Percentiles rank a stretch among this genome's conserved stretches.
phyloP scores from a whole-genome alignment of 1,140 invertebrate genomes.

The Alviniconcha marisindica region DNA sequence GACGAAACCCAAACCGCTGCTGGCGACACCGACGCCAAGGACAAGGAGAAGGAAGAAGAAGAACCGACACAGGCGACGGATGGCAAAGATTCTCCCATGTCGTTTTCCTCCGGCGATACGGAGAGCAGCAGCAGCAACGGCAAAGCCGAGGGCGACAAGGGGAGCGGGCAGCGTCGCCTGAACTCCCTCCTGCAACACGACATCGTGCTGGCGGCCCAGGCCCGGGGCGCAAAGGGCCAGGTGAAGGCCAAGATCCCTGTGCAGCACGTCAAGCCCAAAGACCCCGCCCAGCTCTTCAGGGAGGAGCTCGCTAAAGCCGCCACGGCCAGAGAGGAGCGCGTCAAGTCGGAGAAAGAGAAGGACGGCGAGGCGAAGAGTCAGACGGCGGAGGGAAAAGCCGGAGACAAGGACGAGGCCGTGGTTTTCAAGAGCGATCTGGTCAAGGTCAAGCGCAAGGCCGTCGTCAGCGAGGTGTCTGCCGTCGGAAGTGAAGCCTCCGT shows the following conservation, averaged over 20 bases:
- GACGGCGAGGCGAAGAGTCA: neutral
- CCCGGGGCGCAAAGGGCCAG: conserved; percentile 56
- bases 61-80: neutral
- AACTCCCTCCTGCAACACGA: conserved; percentile 66
- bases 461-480: neutral
- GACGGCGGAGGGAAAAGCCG: neutral
- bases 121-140: neutral
- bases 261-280: conserved; percentile 62
- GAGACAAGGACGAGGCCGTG: neutral
- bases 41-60: neutral
- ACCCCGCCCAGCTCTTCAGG: conserved; percentile 60
- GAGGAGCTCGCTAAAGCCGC: conserved; percentile 63
- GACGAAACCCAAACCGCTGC: neutral
- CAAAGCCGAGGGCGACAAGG: neutral
- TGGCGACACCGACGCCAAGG: neutral
- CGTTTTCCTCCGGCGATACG: neutral
- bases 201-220: conserved; percentile 62
- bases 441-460: conserved; percentile 16
- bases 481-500: neutral
- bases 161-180: conserved; percentile 38
- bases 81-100: neutral
- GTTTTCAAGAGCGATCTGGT: conserved; percentile 26
- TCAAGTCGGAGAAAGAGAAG: conserved; percentile 5
- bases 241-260: conserved; percentile 58
- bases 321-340: conserved; percentile 57